These are phyloP conservation scores for Drosophila nigromelanica DNA, from an alignment of 1,140 invertebrate species.

Conservation along the genomic window DNA sequence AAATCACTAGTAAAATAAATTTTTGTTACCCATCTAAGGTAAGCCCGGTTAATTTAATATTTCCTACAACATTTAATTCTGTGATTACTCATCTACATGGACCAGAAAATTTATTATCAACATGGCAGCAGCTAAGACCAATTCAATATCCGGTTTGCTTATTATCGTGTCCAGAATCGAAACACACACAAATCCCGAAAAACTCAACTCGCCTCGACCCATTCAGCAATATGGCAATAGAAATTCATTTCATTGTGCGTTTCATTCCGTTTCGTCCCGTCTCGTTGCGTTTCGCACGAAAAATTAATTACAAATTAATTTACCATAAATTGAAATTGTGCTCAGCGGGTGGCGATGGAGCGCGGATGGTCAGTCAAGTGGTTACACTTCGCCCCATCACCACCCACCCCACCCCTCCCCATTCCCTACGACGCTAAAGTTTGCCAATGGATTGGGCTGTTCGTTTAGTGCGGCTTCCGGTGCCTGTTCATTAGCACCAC, in stretches of 20 bases:
- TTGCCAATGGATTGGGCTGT: slow-evolving; percentile 23
- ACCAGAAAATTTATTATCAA: not conserved
- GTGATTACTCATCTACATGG: not conserved
- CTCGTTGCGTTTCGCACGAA: slow-evolving; percentile 36
- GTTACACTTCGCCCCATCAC: slow-evolving; percentile 1
- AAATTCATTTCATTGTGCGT: slow-evolving; percentile 46
- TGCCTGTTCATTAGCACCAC: slow-evolving; percentile 47
- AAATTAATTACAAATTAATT: slow-evolving; percentile 83
- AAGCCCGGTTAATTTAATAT: not conserved
- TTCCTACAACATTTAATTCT: not conserved
- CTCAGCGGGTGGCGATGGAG: slow-evolving; percentile 1
- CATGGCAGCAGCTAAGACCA: slow-evolving; percentile 1
- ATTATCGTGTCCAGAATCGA: slow-evolving; percentile 17
- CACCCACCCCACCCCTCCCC: not conserved
- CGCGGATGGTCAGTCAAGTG: slow-evolving; percentile 47
- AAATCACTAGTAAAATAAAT: too few relatives aligned
- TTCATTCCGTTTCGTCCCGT: slow-evolving; percentile 38
- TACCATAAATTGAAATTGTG: slow-evolving; percentile 74
- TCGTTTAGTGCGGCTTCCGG: slow-evolving; percentile 1
- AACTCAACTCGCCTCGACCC: slow-evolving; percentile 14
- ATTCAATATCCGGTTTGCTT: slow-evolving; percentile 35
- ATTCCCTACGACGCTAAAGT: slow-evolving; percentile 11
- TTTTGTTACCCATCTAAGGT: too few relatives aligned
- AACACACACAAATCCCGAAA: slow-evolving; percentile 40
- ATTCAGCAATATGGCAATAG: slow-evolving; percentile 38